Percentiles rank a stretch among this genome's conserved stretches.
These are phyloP conservation scores for Narcine bancroftii DNA, from an alignment of 2,113 vertebrate species.

Conservation along the genomic window DNA sequence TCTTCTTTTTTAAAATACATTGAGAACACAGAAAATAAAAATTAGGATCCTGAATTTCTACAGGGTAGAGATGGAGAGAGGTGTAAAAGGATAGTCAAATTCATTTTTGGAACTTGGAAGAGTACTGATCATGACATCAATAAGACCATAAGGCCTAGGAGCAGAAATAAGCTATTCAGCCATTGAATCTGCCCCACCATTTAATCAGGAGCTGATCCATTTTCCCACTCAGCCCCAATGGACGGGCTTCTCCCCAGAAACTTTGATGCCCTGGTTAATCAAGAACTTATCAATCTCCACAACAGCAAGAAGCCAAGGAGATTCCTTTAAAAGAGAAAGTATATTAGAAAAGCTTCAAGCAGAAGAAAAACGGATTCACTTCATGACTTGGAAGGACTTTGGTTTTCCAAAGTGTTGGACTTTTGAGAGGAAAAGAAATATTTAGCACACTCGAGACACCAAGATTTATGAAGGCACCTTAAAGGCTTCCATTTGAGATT, in stretches of 20 bases:
- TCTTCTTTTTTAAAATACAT: too few species aligned
- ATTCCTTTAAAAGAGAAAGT: not conserved
- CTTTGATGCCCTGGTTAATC: too few species aligned
- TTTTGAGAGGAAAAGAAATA: not conserved
- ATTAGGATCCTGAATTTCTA: not conserved
- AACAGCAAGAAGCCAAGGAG: not conserved
- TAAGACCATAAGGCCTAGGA: too few species aligned
- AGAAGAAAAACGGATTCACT: not conserved
- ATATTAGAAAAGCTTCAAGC: not conserved
- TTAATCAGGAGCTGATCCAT: too few species aligned
- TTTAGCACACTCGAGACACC: not conserved
- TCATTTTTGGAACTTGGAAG: not conserved
- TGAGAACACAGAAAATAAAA: not conserved
- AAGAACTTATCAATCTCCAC: too few species aligned
- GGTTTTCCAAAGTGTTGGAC: not conserved
- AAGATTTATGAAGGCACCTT: not conserved
- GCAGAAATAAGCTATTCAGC: too few species aligned
- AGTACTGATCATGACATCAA: not conserved
- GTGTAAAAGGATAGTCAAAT: not conserved
- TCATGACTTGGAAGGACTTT: not conserved
- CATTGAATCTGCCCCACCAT: too few species aligned
- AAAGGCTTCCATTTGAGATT: not conserved
- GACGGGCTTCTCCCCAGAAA: too few species aligned
- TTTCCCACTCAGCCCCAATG: too few species aligned
- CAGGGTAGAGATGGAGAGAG: not conserved